Percentiles rank a stretch among this genome's conserved stretches.
These are phyloP conservation scores for Dimorphilus gyrociliatus DNA, from an alignment of 2,888 invertebrate species.

Conservation along the genomic window DNA sequence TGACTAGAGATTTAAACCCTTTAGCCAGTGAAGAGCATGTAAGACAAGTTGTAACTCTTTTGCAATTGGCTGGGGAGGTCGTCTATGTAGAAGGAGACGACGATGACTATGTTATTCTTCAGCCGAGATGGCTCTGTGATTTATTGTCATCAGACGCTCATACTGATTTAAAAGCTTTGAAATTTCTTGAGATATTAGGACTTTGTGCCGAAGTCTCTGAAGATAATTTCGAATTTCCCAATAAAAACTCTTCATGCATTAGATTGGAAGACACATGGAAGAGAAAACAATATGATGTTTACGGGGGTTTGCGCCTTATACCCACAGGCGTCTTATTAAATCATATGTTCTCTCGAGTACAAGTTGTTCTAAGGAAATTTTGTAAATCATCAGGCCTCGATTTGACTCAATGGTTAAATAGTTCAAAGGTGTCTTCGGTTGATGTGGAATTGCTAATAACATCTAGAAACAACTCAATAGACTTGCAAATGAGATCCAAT, in stretches of 20 bases:
- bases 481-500: conserved; percentile 52
- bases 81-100: conserved; percentile 45
- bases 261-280: too few species aligned
- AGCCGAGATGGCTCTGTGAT: conserved; percentile 53
- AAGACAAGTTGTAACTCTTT: conserved; percentile 46
- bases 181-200: too few species aligned
- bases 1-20: too few species aligned
- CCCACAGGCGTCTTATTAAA: conserved; percentile 41
- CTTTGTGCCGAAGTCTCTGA: too few species aligned
- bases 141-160: too few species aligned
- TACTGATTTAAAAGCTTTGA: too few species aligned
- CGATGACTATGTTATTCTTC: conserved; percentile 48
- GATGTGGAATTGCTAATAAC: conserved; percentile 52
- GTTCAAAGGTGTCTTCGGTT: conserved; percentile 52
- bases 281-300: too few species aligned
- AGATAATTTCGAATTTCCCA: too few species aligned
- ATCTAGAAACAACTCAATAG: conserved; percentile 42
- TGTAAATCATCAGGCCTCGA: conserved; percentile 44
- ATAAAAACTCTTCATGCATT: too few species aligned
- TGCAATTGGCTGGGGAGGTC: conserved; percentile 50
- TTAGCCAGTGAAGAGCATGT: conserved; percentile 50
- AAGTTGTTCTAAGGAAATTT: conserved; percentile 46
- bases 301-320: conserved; percentile 48
- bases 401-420: conserved; percentile 55
- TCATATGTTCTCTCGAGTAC: conserved; percentile 52